These are phyloP conservation scores for Zophobas atratus DNA, from an alignment of 1,140 invertebrate species.

Conservation along the genomic window DNA sequence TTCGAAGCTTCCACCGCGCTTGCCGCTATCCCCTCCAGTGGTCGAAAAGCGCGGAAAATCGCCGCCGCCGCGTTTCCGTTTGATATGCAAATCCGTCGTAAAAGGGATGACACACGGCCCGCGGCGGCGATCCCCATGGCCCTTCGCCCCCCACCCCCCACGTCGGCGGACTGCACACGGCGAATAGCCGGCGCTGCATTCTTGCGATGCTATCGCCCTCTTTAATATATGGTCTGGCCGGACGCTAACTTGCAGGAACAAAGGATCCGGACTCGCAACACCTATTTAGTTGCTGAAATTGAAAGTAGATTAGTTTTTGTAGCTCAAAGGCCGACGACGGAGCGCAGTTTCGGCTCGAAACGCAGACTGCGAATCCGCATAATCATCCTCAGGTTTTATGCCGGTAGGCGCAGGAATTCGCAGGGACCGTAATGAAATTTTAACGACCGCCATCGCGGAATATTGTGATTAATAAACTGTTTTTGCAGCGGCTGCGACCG, in stretches of 20 bases:
- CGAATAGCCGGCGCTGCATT: slow-evolving; percentile 53
- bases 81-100: slow-evolving; percentile 32
- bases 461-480: too few species aligned
- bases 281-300: slow-evolving; percentile 50
- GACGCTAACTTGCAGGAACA: slow-evolving; percentile 51
- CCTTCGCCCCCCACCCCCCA: slow-evolving; percentile 31
- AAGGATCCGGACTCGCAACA: slow-evolving; percentile 49
- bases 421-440: slow-evolving; percentile 29
- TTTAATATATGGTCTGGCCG: slow-evolving; percentile 53
- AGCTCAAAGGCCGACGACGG: slow-evolving; percentile 27
- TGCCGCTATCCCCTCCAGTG: too few species aligned
- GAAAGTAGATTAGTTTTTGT: slow-evolving; percentile 49
- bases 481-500: too few species aligned
- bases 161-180: slow-evolving; percentile 44
- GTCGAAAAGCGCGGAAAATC: neutral
- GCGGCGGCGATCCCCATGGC: slow-evolving; percentile 40
- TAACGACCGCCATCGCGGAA: slow-evolving; percentile 7
- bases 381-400: slow-evolving; percentile 34
- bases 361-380: slow-evolving; percentile 32
- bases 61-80: slow-evolving; percentile 18
- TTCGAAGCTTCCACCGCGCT: too few species aligned
- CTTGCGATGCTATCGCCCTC: slow-evolving; percentile 53
- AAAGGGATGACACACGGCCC: slow-evolving; percentile 37
- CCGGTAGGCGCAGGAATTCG: slow-evolving; percentile 26
- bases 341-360: slow-evolving; percentile 19